Evolutionary conservation across 2,888 invertebrate species (phyloP), one percentile per base, ranked within the genome.

Genomic region (Labia minor): DNA sequence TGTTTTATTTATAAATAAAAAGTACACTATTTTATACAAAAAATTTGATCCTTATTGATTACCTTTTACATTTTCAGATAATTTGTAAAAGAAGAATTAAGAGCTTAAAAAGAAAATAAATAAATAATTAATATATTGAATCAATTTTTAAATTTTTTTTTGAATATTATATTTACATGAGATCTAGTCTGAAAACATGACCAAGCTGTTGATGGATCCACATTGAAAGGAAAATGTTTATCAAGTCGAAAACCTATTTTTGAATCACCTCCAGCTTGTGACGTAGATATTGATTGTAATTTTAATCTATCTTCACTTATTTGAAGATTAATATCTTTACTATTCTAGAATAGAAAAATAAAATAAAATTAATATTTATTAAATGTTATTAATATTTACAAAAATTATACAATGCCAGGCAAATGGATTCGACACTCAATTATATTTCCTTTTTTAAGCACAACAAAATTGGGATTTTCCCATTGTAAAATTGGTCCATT

Each of bases 1-100:
- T 49, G 49, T 49, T 49, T 49, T 49, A 49, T 49, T 49, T n/a
- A 49, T 49, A 49, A 14, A 49, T 49, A 49, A 49, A 33, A 33
- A 33, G 11, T 49, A 10, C 2, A 10, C n/a, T 49, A 10, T 49
- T 10, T 49, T 49, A 49, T 49, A 49, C 3, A 49, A 16, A 49
- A 49, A 14, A 49, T n/a, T n/a, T n/a, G n/a, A n/a, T n/a, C n/a
- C n/a, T n/a, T n/a, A n/a, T n/a, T n/a, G n/a, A n/a, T n/a, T n/a
- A n/a, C n/a, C n/a, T n/a, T n/a, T n/a, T n/a, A n/a, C n/a, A n/a
- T n/a, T n/a, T n/a, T n/a, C n/a, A n/a, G n/a, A n/a, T n/a, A n/a
- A 33, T 33, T 11, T 6, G 33, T 11, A 33, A 8, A 11, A 33
- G 33, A 33, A 33, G 33, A 11, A 33, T 11, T 11, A 33, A 33